These are phyloP conservation scores for Chrysodeixis includens DNA, from an alignment of 2,888 invertebrate genomes.

Conservation along the genomic window DNA sequence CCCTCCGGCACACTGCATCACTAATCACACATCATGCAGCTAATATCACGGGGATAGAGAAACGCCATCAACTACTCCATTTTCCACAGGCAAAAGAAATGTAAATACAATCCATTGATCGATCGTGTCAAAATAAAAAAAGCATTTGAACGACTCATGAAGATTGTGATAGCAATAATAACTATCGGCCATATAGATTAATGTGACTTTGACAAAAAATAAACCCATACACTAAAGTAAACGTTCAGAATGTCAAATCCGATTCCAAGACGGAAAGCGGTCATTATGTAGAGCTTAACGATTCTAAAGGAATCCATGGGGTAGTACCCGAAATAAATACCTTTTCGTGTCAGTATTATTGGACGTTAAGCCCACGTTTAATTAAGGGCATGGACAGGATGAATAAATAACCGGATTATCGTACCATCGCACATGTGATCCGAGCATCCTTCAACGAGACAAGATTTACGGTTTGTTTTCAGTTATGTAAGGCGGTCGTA, in stretches of 20 bases:
- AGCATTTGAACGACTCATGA: constrained; percentile 27
- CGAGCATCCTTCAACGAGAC: constrained; percentile 60
- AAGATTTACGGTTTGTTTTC: constrained; percentile 63
- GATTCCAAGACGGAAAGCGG: constrained; percentile 67
- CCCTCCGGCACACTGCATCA: constrained; percentile 37
- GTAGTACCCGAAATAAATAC: constrained; percentile 75
- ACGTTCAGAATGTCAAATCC: constrained; percentile 46
- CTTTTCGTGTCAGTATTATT: constrained; percentile 70
- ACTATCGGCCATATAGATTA: constrained; percentile 29
- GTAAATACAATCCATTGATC: constrained; percentile 35
- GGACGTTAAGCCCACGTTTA: constrained; percentile 72
- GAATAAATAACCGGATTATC: constrained; percentile 86
- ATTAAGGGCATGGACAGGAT: constrained; percentile 74
- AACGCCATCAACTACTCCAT: constrained; percentile 40
- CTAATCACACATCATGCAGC: constrained; percentile 36
- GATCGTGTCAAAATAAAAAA: constrained; percentile 25
- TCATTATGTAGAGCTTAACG: constrained; percentile 75
- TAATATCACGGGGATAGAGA: constrained; percentile 38
- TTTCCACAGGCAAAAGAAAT: constrained; percentile 42
- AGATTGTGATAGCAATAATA: constrained; percentile 22
- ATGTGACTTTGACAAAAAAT: constrained; percentile 36
- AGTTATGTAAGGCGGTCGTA: constrained; percentile 51
- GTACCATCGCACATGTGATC: constrained; percentile 75
- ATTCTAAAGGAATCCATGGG: constrained; percentile 65
- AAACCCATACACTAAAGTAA: constrained; percentile 48